Evolutionary conservation across 2,888 invertebrate genomes (phyloP).

Genomic region (Strigamia crassipes): DNA sequence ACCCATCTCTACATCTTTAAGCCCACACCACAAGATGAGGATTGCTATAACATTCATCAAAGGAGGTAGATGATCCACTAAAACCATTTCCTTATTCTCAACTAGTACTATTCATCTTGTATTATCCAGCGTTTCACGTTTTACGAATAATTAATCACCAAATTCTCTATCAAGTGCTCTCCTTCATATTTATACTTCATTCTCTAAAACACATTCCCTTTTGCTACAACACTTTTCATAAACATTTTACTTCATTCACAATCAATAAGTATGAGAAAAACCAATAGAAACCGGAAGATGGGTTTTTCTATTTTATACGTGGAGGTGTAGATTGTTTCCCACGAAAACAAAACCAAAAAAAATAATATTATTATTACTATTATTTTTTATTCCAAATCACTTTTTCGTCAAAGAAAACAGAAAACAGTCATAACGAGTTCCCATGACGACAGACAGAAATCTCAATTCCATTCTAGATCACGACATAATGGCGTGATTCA

Average conservation of each 20-base stretch:
- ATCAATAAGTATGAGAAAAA: conserved; percentile 32
- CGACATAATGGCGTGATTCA: conserved; percentile 9
- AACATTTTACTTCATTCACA: conserved; percentile 32
- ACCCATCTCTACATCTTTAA: neutral
- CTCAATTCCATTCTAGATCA: conserved; percentile 1
- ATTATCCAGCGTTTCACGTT: neutral
- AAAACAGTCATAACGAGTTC: neutral
- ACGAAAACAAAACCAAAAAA: neutral
- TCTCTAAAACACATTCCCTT: neutral
- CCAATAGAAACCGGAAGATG: conserved; percentile 38
- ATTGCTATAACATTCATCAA: neutral
- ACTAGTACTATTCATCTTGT: neutral
- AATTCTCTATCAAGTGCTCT: neutral
- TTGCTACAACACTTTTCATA: neutral
- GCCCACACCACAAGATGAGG: neutral
- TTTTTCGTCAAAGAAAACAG: neutral
- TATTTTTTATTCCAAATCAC: neutral
- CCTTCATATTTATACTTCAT: neutral
- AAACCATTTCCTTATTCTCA: conserved; percentile 25
- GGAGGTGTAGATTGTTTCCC: conserved; percentile 7
- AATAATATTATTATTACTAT: neutral
- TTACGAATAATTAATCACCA: neutral
- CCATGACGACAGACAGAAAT: neutral
- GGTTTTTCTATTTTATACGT: neutral
- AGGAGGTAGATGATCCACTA: conserved; percentile 6